Evolutionary conservation across 2,113 vertebrate genomes (phyloP).

Genomic region (Lycaon pictus): DNA sequence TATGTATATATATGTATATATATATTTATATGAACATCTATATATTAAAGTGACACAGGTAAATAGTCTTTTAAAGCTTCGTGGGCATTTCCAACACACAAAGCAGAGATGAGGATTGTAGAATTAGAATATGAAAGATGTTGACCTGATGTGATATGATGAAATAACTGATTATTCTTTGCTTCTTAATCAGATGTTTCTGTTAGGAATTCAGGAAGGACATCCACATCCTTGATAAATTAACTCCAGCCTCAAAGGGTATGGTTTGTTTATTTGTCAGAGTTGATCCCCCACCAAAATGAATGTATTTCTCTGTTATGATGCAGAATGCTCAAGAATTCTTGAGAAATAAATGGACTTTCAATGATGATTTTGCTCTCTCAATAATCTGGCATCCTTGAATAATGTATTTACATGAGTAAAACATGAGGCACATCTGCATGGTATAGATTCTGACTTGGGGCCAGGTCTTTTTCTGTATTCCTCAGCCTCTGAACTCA

Average conservation of each 20-base stretch:
- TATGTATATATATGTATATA: neutral
- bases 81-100: neutral
- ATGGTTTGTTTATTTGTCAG: slow-evolving; percentile 28
- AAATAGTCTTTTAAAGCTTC: neutral
- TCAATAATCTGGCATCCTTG: neutral
- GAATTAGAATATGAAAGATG: neutral
- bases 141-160: neutral
- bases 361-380: neutral
- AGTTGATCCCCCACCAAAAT: neutral
- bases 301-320: neutral
- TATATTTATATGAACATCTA: neutral
- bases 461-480: neutral
- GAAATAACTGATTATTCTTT: neutral
- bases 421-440: neutral
- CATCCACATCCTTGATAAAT: neutral
- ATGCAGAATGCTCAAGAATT: neutral
- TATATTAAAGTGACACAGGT: neutral
- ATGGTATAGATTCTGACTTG: neutral
- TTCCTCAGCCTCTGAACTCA: neutral
- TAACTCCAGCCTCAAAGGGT: neutral
- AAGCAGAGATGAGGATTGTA: neutral
- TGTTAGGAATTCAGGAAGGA: slow-evolving; percentile 35
- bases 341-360: neutral
- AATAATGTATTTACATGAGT: neutral
- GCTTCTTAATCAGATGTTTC: neutral